phyloP scores from a whole-genome alignment of 2,888 invertebrate genomes.

The Drosophila trichaetosa region DNA sequence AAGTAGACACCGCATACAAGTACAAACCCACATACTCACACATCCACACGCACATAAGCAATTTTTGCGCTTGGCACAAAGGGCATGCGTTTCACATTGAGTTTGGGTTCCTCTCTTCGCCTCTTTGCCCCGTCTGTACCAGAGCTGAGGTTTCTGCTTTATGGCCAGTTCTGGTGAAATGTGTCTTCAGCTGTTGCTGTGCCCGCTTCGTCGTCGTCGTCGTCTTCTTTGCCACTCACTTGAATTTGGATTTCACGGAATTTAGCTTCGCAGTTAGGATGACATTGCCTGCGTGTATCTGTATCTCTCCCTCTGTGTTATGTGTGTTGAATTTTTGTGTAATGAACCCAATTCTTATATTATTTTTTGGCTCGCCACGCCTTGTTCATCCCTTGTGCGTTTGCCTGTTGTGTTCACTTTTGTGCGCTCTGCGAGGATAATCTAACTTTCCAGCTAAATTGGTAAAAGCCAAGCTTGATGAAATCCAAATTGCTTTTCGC shows the following conservation, averaged over 20 bases:
- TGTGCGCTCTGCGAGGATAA: constrained; percentile 60
- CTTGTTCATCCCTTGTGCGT: constrained; percentile 25
- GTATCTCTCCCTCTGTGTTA: constrained; percentile 21
- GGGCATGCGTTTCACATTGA: constrained; percentile 54
- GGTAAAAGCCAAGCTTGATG: constrained; percentile 37
- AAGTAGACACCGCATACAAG: constrained; percentile 19
- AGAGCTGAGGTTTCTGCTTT: constrained; percentile 70
- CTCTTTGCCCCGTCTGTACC: constrained; percentile 23
- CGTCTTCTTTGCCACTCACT: constrained; percentile 63
- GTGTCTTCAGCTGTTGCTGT: constrained; percentile 73
- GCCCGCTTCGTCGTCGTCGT: constrained; percentile 26
- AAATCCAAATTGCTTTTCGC: constrained; percentile 62
- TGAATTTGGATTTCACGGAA: constrained; percentile 80
- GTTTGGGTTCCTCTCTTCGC: constrained; percentile 39
- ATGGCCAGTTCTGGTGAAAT: constrained; percentile 76
- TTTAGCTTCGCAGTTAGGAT: constrained; percentile 76
- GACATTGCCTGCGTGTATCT: constrained; percentile 58
- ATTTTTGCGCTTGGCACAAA: constrained; percentile 46
- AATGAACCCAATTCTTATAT: constrained; percentile 53
- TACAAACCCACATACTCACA: constrained; percentile 14
- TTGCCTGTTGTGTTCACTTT: constrained; percentile 37
- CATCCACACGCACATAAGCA: constrained; percentile 30
- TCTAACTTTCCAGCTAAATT: constrained; percentile 77
- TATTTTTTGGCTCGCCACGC: constrained; percentile 5
- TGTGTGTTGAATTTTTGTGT: constrained; percentile 50